Conservation (phyloP, 2,797 vertebrate genomes). For the Crenuchus spilurus region DNA sequence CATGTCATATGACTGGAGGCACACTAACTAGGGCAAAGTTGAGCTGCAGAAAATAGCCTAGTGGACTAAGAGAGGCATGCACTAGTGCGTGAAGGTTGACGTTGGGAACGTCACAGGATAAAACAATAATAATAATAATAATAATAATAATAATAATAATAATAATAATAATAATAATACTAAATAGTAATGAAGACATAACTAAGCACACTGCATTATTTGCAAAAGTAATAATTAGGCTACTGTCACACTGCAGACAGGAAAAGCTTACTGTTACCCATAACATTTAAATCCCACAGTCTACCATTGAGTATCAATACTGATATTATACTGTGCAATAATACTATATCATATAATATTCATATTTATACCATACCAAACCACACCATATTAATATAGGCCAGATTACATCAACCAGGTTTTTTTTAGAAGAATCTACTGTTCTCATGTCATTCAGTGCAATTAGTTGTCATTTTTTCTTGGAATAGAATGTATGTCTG, state of each 20-base stretch:
- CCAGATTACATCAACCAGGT: too few species aligned
- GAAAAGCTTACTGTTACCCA: neutral
- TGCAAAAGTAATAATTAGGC: neutral
- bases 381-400: too few species aligned
- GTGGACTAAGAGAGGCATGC: constrained; percentile 60
- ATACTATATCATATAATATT: too few species aligned
- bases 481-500: too few species aligned
- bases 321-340: too few species aligned
- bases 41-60: constrained; percentile 76
- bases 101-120: neutral
- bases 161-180: neutral
- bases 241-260: neutral
- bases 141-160: neutral
- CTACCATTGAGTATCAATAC: too few species aligned
- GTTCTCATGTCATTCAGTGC: too few species aligned
- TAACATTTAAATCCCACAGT: too few species aligned
- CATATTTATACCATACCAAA: too few species aligned
- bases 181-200: neutral
- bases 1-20: constrained; percentile 77
- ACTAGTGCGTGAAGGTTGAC: neutral
- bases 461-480: too few species aligned
- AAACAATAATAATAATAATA: neutral
- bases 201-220: neutral
- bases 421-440: too few species aligned
- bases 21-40: constrained; percentile 81